Base-by-base conservation (phyloP, 2,797 vertebrate genomes). In the Psittacula echo region DNA sequence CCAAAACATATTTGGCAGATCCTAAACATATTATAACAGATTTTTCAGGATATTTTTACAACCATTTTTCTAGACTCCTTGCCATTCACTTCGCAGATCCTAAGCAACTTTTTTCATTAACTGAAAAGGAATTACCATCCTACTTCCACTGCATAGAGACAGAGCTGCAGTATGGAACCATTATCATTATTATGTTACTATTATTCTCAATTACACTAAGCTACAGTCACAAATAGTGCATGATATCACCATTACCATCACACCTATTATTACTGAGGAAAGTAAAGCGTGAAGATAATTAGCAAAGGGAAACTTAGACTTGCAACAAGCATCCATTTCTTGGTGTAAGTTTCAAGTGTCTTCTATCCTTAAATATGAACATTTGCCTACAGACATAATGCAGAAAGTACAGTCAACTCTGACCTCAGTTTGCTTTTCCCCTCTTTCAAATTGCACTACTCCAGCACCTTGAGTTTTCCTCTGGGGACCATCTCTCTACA, bases 121-220 rank as follows among this genome's bases (percentile, higher is more conserved):
- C 44, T 85, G 76, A 62, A 71, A 87, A 80, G 32, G 47, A 94
- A 93, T 90, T 92, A 58, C 62, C 78, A 58, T 76, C 39, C 42
- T 56, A 27, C 39, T 72, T 81, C 50, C 39, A 62, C 50, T 82
- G 83, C 77, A 80, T 93, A 70, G 80, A 90, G 68, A 58, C 39
- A 89, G 39, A 88, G 60, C 67, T 87, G 58, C 76, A 80, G 27
- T n/a, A 27, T 2, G 10, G 92, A 71, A 86, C 23, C 62, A 70
- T 77, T 67, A 89, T 77, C 64, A 66, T 95, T 73, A 93, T 71
- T 78, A 45, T 34, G 68, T 71, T 85, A 74, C 73, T 74, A 75
- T 96, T 78, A 87, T 56, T 89, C 89, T 91, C 92, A 92, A 70
- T 93, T 92, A 81, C 62, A 50, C 70, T 37, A 85, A 87, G 54